phyloP scores from a whole-genome alignment of 2,888 invertebrate genomes.

The Hypomecis atomaria region DNA sequence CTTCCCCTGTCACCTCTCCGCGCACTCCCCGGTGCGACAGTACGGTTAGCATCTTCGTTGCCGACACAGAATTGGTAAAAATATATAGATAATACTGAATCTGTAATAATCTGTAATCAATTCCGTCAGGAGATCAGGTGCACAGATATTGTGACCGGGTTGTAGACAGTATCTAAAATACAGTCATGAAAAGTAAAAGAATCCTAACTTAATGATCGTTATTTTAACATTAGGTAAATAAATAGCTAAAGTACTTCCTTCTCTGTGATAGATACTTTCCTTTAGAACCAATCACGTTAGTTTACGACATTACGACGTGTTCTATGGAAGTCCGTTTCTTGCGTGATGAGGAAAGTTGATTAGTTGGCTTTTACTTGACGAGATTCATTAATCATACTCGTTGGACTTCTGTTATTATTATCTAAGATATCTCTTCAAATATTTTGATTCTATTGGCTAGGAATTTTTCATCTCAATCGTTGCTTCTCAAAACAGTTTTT shows the following conservation, averaged over 20 bases:
- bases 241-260: slow-evolving; percentile 1
- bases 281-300: not conserved
- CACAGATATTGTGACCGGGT: no score
- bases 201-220: slow-evolving; percentile 14
- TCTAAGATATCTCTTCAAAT: not conserved
- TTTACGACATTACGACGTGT: slow-evolving; percentile 8
- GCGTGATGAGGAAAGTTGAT: slow-evolving; percentile 27
- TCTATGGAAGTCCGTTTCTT: slow-evolving; percentile 23
- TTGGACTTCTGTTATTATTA: not conserved
- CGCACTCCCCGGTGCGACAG: no score
- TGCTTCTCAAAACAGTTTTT: not conserved
- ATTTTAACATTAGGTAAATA: slow-evolving; percentile 14
- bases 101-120: no score
- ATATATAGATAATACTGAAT: no score
- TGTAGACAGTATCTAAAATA: not conserved
- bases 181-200: slow-evolving; percentile 8
- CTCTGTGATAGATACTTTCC: not conserved
- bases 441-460: not conserved
- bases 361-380: slow-evolving; percentile 10
- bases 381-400: slow-evolving; percentile 14
- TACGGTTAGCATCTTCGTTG: no score
- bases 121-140: no score
- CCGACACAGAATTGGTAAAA: no score
- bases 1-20: no score
- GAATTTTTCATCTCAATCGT: not conserved